Evolutionary conservation across 2,113 vertebrate species (phyloP).

Genomic region (Rafetus swinhoei): DNA sequence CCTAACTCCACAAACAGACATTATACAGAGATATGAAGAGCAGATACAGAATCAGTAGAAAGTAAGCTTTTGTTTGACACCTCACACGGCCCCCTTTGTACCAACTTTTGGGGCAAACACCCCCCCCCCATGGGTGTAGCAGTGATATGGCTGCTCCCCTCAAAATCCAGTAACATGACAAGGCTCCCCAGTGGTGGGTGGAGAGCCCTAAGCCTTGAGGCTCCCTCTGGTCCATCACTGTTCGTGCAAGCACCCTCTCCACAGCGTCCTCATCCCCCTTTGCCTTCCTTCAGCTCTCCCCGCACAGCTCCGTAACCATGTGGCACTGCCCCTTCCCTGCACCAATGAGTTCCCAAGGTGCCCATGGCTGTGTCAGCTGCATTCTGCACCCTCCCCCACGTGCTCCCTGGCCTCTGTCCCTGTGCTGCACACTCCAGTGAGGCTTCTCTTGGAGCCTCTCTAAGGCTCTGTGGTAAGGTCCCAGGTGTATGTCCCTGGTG

Average conservation of each 20-base stretch:
- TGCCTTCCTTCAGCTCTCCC: neutral
- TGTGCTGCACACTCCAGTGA: neutral
- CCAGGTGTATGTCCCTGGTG: neutral
- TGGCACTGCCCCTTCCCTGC: neutral
- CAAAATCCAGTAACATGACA: no score
- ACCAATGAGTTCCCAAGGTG: neutral
- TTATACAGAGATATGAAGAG: no score
- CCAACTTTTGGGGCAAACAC: no score
- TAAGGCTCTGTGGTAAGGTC: no score
- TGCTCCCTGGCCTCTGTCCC: neutral
- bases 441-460: neutral
- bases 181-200: no score
- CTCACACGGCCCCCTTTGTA: no score
- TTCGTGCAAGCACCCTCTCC: neutral
- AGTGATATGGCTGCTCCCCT: no score
- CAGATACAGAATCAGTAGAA: no score
- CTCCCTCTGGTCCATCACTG: neutral
- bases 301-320: neutral
- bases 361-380: neutral
- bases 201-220: no score
- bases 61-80: no score
- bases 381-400: neutral
- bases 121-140: no score
- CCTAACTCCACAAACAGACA: no score
- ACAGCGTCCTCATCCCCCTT: neutral